Percentiles rank a stretch among this genome's conserved stretches.
Conservation (phyloP, 2,797 vertebrate species). For the Sternarchorhynchus goeldii region DNA sequence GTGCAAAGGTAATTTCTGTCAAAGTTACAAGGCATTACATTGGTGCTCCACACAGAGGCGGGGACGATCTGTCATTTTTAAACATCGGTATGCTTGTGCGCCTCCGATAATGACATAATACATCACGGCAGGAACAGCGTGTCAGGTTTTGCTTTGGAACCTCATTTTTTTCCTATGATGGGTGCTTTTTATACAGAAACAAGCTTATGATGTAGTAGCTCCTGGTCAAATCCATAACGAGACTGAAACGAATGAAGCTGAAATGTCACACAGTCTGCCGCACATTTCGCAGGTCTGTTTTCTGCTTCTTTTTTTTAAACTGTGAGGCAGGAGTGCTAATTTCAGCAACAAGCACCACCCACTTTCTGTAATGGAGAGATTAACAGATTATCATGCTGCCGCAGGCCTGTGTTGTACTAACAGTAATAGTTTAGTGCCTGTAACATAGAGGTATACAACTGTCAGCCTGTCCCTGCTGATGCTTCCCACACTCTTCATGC, state of each 20-base stretch:
- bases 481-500: constrained; percentile 50
- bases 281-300: constrained; percentile 19
- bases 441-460: constrained; percentile 45
- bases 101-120: constrained; percentile 58
- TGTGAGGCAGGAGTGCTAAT: constrained; percentile 45
- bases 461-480: constrained; percentile 48
- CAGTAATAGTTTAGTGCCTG: constrained; percentile 29
- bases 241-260: constrained; percentile 47
- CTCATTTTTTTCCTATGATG: constrained; percentile 45
- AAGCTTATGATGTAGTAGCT: constrained; percentile 49
- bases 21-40: constrained; percentile 50
- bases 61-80: constrained; percentile 49
- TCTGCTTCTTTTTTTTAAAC: constrained; percentile 21
- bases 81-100: constrained; percentile 47
- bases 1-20: constrained; percentile 83
- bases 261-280: constrained; percentile 34
- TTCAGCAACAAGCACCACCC: constrained; percentile 41
- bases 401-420: constrained; percentile 55
- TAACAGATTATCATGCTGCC: constrained; percentile 53
- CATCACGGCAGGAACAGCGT: constrained; percentile 56
- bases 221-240: constrained; percentile 46
- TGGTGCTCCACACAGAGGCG: constrained; percentile 38
- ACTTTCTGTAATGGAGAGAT: constrained; percentile 52
- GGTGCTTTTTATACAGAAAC: constrained; percentile 39
- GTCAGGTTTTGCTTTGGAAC: constrained; percentile 40